Base-by-base conservation (phyloP, 2,113 vertebrate species). In the Cranoglanis bouderius region DNA sequence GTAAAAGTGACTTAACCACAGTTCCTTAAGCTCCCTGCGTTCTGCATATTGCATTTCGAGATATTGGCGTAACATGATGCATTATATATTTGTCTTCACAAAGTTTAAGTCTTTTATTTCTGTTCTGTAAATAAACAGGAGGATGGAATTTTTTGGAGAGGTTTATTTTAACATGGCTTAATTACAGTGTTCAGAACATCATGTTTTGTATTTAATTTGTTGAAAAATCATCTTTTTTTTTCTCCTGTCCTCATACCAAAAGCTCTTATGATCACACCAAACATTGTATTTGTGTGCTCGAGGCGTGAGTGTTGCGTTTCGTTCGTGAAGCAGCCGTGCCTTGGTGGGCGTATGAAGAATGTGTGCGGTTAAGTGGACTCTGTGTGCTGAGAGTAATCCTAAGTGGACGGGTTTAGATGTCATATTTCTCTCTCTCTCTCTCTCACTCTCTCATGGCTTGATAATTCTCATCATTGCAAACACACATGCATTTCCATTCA, bases 401-500 rank as follows among this genome's bases (percentile, higher is more conserved):
- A 89, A 91, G 84, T 89, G 86, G 82, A 46, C 32, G 32, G 89
- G 67, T 88, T 89, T 91, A 82, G 86, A 88, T 89, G 88, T 86
- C 75, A 85, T 87, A 65, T 88, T 55, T 89, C 70, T 53, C 65
- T 32, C 87, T 57, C 80, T 43, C 40, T 43, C 40, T 43, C n/a
- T 49, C 46, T 49, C 46, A 26, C 59, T 85, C 85, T 86, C 87
- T 93, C 89, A 91, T 90, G 92, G 92, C 88, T 91, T 93, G 93
- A 92, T 94, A 91, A 93, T 93, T 93, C 91, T 92, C 93, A 92
- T 94, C 93, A 91, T 91, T 91, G 92, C 92, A 94, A 94, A 93
- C 92, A 94, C 93, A 95, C 94, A 93, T 94, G 94, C 91, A 91
- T 95, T 93, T 94, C 93, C 94, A 94, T 95, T 95, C 94, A 95